phyloP scores from a whole-genome alignment of 2,888 invertebrate genomes.

The Metellina segmentata region DNA sequence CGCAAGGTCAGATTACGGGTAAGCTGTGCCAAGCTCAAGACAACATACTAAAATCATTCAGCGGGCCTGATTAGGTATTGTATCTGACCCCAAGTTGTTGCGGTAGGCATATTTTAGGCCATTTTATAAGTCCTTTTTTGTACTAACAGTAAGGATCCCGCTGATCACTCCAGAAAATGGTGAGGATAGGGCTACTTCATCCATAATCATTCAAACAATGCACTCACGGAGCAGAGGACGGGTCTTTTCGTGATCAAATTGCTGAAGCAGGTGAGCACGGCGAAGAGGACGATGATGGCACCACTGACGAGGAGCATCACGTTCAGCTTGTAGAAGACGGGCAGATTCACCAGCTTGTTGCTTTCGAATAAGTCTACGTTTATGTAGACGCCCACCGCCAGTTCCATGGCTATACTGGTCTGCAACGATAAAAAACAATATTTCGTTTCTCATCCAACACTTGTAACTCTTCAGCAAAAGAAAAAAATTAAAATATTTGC shows the following conservation, averaged over 20 bases:
- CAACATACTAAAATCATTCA: background rate
- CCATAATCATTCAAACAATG: background rate
- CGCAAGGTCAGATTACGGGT: too few relatives aligned
- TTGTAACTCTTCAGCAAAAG: background rate
- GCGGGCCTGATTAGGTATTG: background rate
- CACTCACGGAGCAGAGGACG: constrained; percentile 34
- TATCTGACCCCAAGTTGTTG: background rate
- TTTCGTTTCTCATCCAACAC: background rate
- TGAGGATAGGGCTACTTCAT: background rate
- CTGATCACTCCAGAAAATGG: background rate
- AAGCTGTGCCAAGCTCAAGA: too few relatives aligned
- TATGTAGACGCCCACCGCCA: background rate
- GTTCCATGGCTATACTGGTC: background rate
- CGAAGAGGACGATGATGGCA: constrained; percentile 55
- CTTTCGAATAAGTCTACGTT: background rate
- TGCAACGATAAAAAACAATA: background rate
- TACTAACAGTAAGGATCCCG: background rate
- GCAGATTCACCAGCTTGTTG: constrained; percentile 12
- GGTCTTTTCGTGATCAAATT: constrained; percentile 20
- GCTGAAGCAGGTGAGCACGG: constrained; percentile 50
- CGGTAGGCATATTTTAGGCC: background rate
- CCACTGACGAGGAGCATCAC: constrained; percentile 56
- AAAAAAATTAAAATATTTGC: background rate
- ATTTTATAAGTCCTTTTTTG: background rate
- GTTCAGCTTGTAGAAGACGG: constrained; percentile 35